Evolutionary conservation across 2,797 vertebrate genomes (phyloP).

Genomic region (Rhinogobio ventralis): DNA sequence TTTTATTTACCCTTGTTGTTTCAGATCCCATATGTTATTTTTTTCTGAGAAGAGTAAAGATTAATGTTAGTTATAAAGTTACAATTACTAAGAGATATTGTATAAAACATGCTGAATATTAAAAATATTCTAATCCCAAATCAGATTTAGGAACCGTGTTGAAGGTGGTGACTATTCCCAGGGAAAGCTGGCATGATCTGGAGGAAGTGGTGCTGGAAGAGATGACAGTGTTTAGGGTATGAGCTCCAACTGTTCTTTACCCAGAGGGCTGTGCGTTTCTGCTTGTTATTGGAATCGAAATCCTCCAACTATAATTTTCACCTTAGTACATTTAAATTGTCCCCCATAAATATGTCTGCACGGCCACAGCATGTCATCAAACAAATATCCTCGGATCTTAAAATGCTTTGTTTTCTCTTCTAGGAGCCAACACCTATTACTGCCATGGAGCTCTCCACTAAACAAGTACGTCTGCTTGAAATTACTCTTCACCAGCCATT

Average conservation of each 20-base stretch:
- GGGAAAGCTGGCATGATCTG: constrained; percentile 97
- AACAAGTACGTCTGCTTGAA: constrained; percentile 82
- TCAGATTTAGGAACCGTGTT: constrained; percentile 93
- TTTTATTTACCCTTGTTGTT: neutral
- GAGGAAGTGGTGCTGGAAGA: constrained; percentile 98
- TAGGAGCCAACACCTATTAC: constrained; percentile 92
- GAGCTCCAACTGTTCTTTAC: constrained; percentile 25
- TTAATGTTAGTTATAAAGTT: neutral
- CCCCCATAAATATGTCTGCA: constrained; percentile 35
- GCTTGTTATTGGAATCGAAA: constrained; percentile 25
- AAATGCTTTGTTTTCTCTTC: constrained; percentile 56
- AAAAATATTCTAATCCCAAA: neutral
- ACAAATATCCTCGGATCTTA: constrained; percentile 30
- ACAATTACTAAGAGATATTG: neutral
- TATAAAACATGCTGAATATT: neutral
- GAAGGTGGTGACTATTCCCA: constrained; percentile 97
- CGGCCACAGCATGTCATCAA: constrained; percentile 23
- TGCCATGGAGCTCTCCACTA: constrained; percentile 96
- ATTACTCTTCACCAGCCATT: constrained; percentile 9
- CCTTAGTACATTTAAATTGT: constrained; percentile 36
- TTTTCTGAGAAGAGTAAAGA: neutral
- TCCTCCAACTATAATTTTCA: constrained; percentile 44
- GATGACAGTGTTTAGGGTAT: constrained; percentile 96
- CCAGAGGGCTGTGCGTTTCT: constrained; percentile 29
- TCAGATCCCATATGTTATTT: neutral